Conservation (phyloP, 2,888 invertebrate species). For the Noctua pronuba region DNA sequence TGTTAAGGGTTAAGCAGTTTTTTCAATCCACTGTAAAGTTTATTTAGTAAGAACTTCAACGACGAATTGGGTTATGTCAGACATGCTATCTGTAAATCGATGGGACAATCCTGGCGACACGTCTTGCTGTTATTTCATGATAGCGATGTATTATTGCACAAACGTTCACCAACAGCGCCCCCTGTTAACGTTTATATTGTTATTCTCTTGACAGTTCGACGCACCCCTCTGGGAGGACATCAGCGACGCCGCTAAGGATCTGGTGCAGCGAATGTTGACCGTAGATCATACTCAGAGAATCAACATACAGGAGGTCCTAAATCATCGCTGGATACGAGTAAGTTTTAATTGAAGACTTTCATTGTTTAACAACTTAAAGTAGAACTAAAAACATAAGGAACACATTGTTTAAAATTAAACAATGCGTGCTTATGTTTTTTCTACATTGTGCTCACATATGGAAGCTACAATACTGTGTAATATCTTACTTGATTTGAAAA, state of each 20-base stretch:
- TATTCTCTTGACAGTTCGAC: constrained; percentile 92
- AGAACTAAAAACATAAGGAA: no score
- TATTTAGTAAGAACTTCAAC: no score
- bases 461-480: no score
- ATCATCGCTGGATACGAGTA: constrained; percentile 99
- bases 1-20: no score
- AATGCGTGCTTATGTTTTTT: not conserved
- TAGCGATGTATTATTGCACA: not conserved
- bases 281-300: constrained; percentile 97
- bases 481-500: no score
- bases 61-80: no score
- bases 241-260: constrained; percentile 98
- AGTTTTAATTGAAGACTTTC: constrained; percentile 68
- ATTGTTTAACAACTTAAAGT: not conserved
- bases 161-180: no score
- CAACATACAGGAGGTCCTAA: constrained; percentile 98
- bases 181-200: not conserved
- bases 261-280: constrained; percentile 97
- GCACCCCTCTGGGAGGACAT: constrained; percentile 97
- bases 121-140: not conserved
- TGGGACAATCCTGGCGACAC: not conserved
- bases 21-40: no score
- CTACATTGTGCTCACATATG: no score
- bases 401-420: no score
- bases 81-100: not conserved